A percentile compares a stretch with the other conserved stretches of the same genome.
phyloP scores from a whole-genome alignment of 2,113 vertebrate genomes.

The Neotoma lepida region DNA sequence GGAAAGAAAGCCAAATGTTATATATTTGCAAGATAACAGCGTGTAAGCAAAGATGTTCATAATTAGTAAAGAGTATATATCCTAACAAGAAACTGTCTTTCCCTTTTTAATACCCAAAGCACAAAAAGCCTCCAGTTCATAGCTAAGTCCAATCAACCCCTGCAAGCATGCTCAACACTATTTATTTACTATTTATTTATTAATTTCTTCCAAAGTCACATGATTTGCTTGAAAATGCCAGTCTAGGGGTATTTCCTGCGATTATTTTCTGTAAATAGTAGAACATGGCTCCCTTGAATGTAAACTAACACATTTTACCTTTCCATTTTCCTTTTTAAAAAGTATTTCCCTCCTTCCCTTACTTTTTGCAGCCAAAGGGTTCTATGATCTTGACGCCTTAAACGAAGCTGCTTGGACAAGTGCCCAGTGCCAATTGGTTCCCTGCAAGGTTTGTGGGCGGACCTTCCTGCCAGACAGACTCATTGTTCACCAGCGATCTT shows the following conservation, averaged over 20 bases:
- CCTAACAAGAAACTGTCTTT: conserved; percentile 76
- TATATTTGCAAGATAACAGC: conserved; percentile 80
- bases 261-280: conserved; percentile 86
- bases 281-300: conserved; percentile 82
- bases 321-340: conserved; percentile 56
- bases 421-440: conserved; percentile 87
- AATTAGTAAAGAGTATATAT: conserved; percentile 83
- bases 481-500: conserved; percentile 87
- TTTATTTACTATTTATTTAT: conserved; percentile 38
- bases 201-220: conserved; percentile 78
- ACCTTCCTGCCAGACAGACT: conserved; percentile 90
- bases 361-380: conserved; percentile 87
- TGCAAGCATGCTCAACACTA: conserved; percentile 76
- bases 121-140: conserved; percentile 75
- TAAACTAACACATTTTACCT: conserved; percentile 83
- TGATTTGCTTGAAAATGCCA: conserved; percentile 86
- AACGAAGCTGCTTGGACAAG: conserved; percentile 88
- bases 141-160: conserved; percentile 80
- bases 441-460: conserved; percentile 87
- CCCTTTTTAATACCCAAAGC: conserved; percentile 70
- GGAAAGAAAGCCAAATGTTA: conserved; percentile 80
- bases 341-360: conserved; percentile 55
- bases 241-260: conserved; percentile 89
- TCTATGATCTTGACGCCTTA: conserved; percentile 88
- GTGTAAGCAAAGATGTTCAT: conserved; percentile 83